Evolutionary conservation across 1,140 invertebrate genomes (phyloP), one percentile per base, ranked within the genome.

Genomic region (Drosophila chauvacae): DNA sequence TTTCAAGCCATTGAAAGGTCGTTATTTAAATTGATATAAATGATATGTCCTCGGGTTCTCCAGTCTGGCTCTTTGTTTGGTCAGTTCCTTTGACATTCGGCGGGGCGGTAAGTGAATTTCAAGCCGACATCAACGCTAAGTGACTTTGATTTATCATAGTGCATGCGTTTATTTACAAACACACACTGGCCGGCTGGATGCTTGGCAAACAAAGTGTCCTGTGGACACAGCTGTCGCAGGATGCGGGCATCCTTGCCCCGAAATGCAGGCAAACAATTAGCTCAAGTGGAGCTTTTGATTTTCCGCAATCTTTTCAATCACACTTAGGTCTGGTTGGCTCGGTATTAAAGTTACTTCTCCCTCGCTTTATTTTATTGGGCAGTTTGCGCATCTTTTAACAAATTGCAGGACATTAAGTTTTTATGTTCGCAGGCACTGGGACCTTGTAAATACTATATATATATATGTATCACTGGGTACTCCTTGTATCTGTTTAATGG

Each of bases 1-100:
- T 58, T 57, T 69, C 47, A 63, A 70, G 74, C 74, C 74, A 91
- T 87, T 80, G 88, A 82, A 79, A 73, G 88, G 80, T 85, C 88
- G 61, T 91, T 91, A 91, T 91, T 91, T 91, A 91, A 91, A 91
- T 91, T 91, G 88, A 91, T 91, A 91, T 91, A 91, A 91, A 91
- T 91, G 88, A 91, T 82, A 80, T 80, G 80, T 88, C 77, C 72
- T 79, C 50, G 63, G 50, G 26, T 26, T 66, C 44, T 77, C 16
- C 73, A 66, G n/a, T 35, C 44, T 37, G 14, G 42, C 44, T 50
- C 51, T 64, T 47, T 66, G 57, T 56, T 51, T 84, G 81, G 78
- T 41, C 73, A 73, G 79, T 77, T 56, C 42, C 71, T 82, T 88
- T 88, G 84, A 88, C 84, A 85, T 61, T 85, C 72, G 65, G 61